phyloP scores from a whole-genome alignment of 2,113 vertebrate species.

The Parus major region DNA sequence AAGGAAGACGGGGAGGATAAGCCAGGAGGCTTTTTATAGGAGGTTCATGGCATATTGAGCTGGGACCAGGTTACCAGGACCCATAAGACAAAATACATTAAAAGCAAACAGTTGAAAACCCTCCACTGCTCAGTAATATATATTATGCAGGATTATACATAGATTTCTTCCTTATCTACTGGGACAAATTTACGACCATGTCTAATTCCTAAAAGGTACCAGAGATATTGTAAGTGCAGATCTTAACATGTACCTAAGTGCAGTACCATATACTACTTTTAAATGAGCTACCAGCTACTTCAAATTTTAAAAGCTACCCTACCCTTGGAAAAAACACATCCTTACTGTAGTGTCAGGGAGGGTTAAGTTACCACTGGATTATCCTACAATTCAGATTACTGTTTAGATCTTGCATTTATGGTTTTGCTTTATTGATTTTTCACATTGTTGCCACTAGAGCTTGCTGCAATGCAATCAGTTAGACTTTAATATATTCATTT shows the following conservation, averaged over 20 bases:
- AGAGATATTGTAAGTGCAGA: background rate
- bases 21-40: background rate
- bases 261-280: background rate
- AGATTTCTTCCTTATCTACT: background rate
- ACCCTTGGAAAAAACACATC: background rate
- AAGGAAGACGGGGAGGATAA: background rate
- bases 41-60: background rate
- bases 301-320: background rate
- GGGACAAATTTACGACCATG: background rate
- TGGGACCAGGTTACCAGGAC: background rate
- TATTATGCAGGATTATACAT: background rate
- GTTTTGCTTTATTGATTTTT: slow-evolving; percentile 29
- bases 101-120: background rate
- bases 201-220: background rate
- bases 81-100: background rate
- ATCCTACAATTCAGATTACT: background rate
- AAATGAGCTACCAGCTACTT: background rate
- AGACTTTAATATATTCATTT: slow-evolving; percentile 9
- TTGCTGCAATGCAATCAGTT: slow-evolving; percentile 53
- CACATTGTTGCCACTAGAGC: slow-evolving; percentile 43
- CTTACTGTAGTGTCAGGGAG: background rate
- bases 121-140: background rate
- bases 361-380: background rate
- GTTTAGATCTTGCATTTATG: background rate
- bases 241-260: background rate